Evolutionary conservation across 37 sponge, comb jelly and placozoan genomes (phyloP), one percentile per base, ranked within the genome.

Genomic region (Ianthella basta): DNA sequence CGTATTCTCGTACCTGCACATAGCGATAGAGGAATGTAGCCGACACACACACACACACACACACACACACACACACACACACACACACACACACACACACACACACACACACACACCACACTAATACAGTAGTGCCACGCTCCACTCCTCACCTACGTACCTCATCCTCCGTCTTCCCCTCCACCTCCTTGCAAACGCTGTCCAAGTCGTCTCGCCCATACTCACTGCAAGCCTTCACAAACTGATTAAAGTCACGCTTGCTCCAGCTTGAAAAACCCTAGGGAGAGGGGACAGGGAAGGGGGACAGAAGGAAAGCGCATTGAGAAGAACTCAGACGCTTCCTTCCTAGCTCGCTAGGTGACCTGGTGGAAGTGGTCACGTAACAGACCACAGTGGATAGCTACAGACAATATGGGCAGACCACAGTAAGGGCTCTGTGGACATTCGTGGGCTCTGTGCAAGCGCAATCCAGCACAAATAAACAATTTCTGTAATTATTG

Each of bases 181-280:
- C 99, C 35, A 98, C 91, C 61, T 98, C 99, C 27, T 87, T 86
- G 60, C 90, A 87, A 41, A 98, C 89, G 29, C 63, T 86, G 77
- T 98, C 99, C 13, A 96, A 19, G 59, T 95, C 95, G 0, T 98
- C 97, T 63, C 99, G 41, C 0, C 99, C 99, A 73, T 85, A 93
- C 80, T 96, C 94, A 27, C 88, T 96, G 82, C 95, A 92, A 15
- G 95, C 89, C 79, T 94, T 94, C 72, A 98, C 92, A 93, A 98
- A 98, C 89, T 96, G 95, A 91, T 94, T 96, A 89, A 98, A 96
- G 65, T 98, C 97, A 64, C 95, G 82, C 86, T 96, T 92, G 59
- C 72, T 90, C 99, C 99, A 98, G 82, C 89, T 81, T n/a, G 91
- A 82, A 63, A 96, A 98, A 0, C 99, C 99, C 91, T 91, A 63